These are phyloP conservation scores for Dasypogon diadema DNA, from an alignment of 2,888 invertebrate genomes.

Conservation along the genomic window DNA sequence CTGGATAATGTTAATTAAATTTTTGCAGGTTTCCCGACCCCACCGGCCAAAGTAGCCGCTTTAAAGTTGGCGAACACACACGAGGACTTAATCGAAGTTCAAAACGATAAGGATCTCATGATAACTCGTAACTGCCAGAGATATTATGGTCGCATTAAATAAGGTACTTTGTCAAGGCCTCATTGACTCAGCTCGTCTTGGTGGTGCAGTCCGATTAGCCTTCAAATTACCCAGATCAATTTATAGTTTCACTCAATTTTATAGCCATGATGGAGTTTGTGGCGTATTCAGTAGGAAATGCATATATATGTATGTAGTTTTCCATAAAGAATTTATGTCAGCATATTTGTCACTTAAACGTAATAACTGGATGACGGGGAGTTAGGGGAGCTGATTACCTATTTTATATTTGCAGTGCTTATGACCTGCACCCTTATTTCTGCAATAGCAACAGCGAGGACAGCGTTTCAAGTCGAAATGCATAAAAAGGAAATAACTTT, in stretches of 20 bases:
- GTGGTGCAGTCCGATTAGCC: constrained; percentile 9
- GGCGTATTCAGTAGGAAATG: too few species aligned
- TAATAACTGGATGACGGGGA: too few species aligned
- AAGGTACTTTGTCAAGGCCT: constrained; percentile 32
- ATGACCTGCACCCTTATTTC: too few species aligned
- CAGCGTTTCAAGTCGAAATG: too few species aligned
- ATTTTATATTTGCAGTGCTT: too few species aligned
- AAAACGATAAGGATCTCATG: constrained; percentile 39
- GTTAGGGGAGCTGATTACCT: too few species aligned
- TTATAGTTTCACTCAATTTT: constrained; percentile 9
- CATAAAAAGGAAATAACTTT: too few species aligned
- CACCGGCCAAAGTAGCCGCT: neutral
- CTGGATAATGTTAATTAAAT: constrained; percentile 49
- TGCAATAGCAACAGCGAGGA: too few species aligned
- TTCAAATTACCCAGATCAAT: neutral
- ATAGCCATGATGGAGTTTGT: too few species aligned
- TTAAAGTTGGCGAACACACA: constrained; percentile 41
- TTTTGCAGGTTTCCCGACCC: constrained; percentile 37
- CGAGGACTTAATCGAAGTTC: constrained; percentile 47
- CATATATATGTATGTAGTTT: too few species aligned
- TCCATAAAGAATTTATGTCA: too few species aligned
- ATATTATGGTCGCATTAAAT: constrained; percentile 36
- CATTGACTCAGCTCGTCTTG: neutral
- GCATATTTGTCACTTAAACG: too few species aligned
- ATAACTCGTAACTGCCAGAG: constrained; percentile 36